Conservation (phyloP, 2,888 invertebrate genomes). For the Sceliomorpha sp. region DNA sequence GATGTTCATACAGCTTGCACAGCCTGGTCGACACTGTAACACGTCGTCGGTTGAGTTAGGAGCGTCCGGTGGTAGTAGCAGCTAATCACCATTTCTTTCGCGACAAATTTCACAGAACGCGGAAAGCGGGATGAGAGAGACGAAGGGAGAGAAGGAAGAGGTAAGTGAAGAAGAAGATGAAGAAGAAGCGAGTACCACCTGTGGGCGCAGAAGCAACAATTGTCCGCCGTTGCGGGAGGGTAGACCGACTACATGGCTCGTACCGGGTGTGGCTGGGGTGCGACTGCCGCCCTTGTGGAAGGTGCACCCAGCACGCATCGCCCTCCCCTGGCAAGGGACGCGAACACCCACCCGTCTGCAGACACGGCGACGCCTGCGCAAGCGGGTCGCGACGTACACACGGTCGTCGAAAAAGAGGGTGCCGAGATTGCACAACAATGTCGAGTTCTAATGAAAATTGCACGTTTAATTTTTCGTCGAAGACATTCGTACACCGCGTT, state of each 20-base stretch:
- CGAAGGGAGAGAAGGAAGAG: constrained; percentile 4
- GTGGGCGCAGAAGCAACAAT: constrained; percentile 80
- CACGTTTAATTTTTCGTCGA: constrained; percentile 29
- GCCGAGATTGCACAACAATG: constrained; percentile 36
- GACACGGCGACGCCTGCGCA: constrained; percentile 59
- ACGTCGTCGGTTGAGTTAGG: constrained; percentile 35
- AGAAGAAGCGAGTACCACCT: constrained; percentile 74
- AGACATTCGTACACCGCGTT: too few species aligned
- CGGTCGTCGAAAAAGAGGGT: constrained; percentile 33
- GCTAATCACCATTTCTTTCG: constrained; percentile 43
- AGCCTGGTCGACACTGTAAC: constrained; percentile 18
- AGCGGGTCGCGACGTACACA: constrained; percentile 24
- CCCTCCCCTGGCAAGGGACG: constrained; percentile 65
- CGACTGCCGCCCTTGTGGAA: constrained; percentile 67
- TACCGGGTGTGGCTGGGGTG: constrained; percentile 80
- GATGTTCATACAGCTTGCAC: constrained; percentile 9
- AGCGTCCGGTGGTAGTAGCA: constrained; percentile 33
- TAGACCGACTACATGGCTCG: constrained; percentile 80
- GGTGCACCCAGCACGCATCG: constrained; percentile 62
- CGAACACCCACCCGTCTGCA: constrained; percentile 60
- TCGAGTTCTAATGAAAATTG: constrained; percentile 31
- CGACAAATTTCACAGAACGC: constrained; percentile 30
- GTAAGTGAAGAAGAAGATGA: constrained; percentile 15
- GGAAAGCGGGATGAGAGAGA: constrained; percentile 13
- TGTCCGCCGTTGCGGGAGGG: constrained; percentile 80